Percentiles rank a stretch among this genome's conserved stretches.
phyloP scores from a whole-genome alignment of 2,888 invertebrate species.

The Thera britannica region DNA sequence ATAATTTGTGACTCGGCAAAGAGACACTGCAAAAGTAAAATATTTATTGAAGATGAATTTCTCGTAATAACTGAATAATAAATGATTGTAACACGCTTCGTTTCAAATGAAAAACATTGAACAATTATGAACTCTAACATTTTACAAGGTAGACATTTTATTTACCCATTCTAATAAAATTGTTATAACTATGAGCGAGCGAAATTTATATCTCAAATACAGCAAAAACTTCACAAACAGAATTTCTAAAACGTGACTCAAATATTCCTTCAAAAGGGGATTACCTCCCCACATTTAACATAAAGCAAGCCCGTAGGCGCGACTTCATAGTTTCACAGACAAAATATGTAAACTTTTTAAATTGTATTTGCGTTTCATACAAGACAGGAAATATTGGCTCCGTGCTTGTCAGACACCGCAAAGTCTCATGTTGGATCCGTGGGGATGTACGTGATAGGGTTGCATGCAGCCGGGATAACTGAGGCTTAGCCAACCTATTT shows the following conservation, averaged over 20 bases:
- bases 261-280: conserved; percentile 14
- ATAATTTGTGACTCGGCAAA: conserved; percentile 61
- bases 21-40: conserved; percentile 51
- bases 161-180: not conserved
- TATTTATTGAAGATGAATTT: conserved; percentile 40
- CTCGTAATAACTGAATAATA: conserved; percentile 37
- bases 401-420: conserved; percentile 62
- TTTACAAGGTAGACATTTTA: not conserved
- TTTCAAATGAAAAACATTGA: conserved; percentile 7
- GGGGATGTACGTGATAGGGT: conserved; percentile 52
- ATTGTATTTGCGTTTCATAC: conserved; percentile 83
- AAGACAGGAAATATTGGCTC: conserved; percentile 76
- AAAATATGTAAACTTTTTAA: conserved; percentile 80
- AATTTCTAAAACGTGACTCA: conserved; percentile 19
- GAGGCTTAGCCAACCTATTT: conserved; percentile 13
- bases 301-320: conserved; percentile 64
- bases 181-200: not conserved
- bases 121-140: conserved; percentile 1
- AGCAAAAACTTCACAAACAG: conserved; percentile 7
- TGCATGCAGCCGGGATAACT: conserved; percentile 34
- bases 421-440: conserved; percentile 61
- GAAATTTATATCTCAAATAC: conserved; percentile 12
- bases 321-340: conserved; percentile 69
- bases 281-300: conserved; percentile 32
- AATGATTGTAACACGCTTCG: conserved; percentile 16